phyloP scores from a whole-genome alignment of 2,113 vertebrate genomes.

The Ictalurus punctatus region DNA sequence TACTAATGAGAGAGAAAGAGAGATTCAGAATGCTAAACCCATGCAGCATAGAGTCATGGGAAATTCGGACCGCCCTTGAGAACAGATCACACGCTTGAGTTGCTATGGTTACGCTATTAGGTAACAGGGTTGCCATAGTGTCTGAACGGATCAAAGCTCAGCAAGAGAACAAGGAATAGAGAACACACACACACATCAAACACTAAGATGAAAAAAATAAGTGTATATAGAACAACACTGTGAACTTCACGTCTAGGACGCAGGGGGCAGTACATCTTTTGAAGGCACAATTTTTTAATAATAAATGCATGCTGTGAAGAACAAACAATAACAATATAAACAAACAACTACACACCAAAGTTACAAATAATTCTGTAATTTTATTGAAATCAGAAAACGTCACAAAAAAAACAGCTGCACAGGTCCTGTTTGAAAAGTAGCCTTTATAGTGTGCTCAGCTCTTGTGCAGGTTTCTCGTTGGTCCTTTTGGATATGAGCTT shows the following conservation, averaged over 20 bases:
- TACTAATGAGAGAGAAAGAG: neutral
- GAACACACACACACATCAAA: slow-evolving; percentile 31
- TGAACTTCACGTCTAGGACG: neutral
- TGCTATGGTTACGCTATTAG: slow-evolving; percentile 63
- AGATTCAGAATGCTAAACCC: neutral
- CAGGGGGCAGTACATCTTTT: neutral
- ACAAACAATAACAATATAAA: neutral
- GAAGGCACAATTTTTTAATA: slow-evolving; percentile 6
- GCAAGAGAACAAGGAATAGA: slow-evolving; percentile 51
- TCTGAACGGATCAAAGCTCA: slow-evolving; percentile 59
- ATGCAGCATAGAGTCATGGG: slow-evolving; percentile 45
- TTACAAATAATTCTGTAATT: neutral
- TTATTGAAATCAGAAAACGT: slow-evolving; percentile 27
- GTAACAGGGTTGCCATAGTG: slow-evolving; percentile 64
- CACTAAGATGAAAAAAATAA: slow-evolving; percentile 31
- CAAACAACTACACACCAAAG: neutral
- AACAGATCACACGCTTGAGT: slow-evolving; percentile 59
- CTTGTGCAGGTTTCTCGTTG: slow-evolving; percentile 17
- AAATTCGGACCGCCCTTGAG: slow-evolving; percentile 54
- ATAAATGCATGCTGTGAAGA: neutral
- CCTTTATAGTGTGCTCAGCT: slow-evolving; percentile 3
- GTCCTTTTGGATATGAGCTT: slow-evolving; percentile 29
- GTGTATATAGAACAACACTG: neutral
- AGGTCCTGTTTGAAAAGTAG: slow-evolving; percentile 4
- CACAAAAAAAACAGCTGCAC: slow-evolving; percentile 11